Base-by-base conservation (phyloP, 1,140 invertebrate genomes). In the Uloborus diversus region DNA sequence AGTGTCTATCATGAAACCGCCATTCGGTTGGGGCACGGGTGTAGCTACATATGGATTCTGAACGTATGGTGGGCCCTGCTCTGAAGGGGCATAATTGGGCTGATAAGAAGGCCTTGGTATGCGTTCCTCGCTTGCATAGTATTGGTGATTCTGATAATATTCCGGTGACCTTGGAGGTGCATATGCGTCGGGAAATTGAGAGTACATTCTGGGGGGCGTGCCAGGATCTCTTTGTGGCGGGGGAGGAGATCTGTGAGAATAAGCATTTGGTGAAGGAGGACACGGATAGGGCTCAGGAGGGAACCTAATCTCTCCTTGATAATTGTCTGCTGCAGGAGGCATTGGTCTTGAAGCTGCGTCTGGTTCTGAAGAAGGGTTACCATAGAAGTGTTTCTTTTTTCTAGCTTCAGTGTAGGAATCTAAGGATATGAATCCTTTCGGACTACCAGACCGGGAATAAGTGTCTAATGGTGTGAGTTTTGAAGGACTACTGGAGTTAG, bases 1-100 rank as follows among this genome's bases (percentile, higher is more conserved):
- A 64, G 79, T 82, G 32, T 83, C 81, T 17, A 83, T 83, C 81
- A 82, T 83, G 49, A 83, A 83, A 42, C 81, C 82, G 30, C 79
- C 81, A 69, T 81, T 82, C 3, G 81, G 70, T 56, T 75, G 79
- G 20, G 51, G 56, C 1, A 66, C 70, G 0, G 80, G 62, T 23
- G 79, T 81, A 37, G 62, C 49, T 37, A 82, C 79, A 69, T 70
- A 80, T 28, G 79, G 61, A 32, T 78, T 78, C 7, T 61, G 30
- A n/a, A 66, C 47, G 27, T 61, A 79, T 13, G 70, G 59, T 17
- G 80, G 47, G 35, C 30, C 59, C 14, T 56, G 64, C 27, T 81
- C 71, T 13, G 81, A 69, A 47, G 76, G 69, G 47, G 59, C 47
- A 65, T 80, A 80, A 28, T 80, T 80, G 27, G 79, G 66, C 30